Evolutionary conservation across 1,140 invertebrate genomes (phyloP).

Genomic region (Drosophila eugracilis): DNA sequence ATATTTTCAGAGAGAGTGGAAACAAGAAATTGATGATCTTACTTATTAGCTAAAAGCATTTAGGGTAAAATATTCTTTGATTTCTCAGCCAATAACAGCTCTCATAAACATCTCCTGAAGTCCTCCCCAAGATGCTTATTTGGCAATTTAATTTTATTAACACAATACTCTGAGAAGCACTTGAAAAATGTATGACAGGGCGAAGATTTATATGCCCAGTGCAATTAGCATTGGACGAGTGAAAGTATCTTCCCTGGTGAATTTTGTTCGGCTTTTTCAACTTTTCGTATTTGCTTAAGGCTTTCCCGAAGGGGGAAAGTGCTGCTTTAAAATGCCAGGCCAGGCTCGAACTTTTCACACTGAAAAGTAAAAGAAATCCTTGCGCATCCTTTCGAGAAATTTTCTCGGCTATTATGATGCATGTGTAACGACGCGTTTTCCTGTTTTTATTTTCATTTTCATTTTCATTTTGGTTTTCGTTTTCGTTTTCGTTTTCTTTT

Average conservation of each 20-base stretch:
- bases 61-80: neutral
- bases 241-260: slow-evolving; percentile 15
- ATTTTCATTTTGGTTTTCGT: slow-evolving; percentile 8
- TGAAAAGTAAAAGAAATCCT: slow-evolving; percentile 59
- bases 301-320: slow-evolving; percentile 1
- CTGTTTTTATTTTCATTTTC: slow-evolving; percentile 10
- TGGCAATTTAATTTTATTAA: slow-evolving; percentile 57
- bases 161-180: slow-evolving; percentile 29
- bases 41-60: no score
- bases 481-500: slow-evolving; percentile 16
- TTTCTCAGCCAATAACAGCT: neutral
- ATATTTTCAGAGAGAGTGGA: no score
- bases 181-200: slow-evolving; percentile 57
- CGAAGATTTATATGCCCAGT: slow-evolving; percentile 44
- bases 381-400: slow-evolving; percentile 43
- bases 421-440: slow-evolving; percentile 31
- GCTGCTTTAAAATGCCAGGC: slow-evolving; percentile 22
- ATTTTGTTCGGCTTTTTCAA: slow-evolving; percentile 2
- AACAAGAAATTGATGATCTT: no score
- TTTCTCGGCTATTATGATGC: slow-evolving; percentile 51
- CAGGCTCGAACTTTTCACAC: slow-evolving; percentile 26
- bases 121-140: slow-evolving; percentile 23
- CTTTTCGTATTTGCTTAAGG: slow-evolving; percentile 28
- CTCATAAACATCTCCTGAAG: neutral
- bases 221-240: slow-evolving; percentile 43